phyloP scores from a whole-genome alignment of 2,888 invertebrate genomes.

The Platycnemis pennipes region DNA sequence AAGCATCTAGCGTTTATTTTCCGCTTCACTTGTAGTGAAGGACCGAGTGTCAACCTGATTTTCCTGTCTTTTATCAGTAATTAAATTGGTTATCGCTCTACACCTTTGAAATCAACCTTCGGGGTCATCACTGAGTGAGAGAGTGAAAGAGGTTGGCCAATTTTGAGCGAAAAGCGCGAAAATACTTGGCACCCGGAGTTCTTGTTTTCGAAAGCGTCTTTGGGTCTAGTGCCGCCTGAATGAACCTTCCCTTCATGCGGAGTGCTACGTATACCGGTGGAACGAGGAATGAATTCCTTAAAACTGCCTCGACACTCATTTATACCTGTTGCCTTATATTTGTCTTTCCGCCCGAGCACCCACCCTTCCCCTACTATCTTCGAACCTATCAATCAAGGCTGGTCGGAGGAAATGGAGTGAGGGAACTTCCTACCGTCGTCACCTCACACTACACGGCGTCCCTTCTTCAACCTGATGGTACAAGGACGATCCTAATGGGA shows the following conservation, averaged over 20 bases:
- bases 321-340: slow-evolving; percentile 58
- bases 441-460: slow-evolving; percentile 19
- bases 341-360: slow-evolving; percentile 33
- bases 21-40: not conserved
- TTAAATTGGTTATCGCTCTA: not conserved
- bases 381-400: slow-evolving; percentile 59
- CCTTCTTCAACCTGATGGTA: slow-evolving; percentile 61
- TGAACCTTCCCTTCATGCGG: not conserved
- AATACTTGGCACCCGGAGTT: not conserved
- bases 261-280: not conserved
- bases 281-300: slow-evolving; percentile 20
- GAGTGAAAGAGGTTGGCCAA: too few relatives aligned
- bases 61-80: not conserved
- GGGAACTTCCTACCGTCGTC: slow-evolving; percentile 52
- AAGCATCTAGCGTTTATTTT: not conserved
- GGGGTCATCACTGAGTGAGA: too few relatives aligned
- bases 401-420: slow-evolving; percentile 50
- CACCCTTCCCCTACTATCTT: slow-evolving; percentile 38
- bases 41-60: not conserved
- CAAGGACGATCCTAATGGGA: slow-evolving; percentile 52
- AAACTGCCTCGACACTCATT: slow-evolving; percentile 38
- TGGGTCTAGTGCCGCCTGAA: not conserved
- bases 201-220: not conserved
- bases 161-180: not conserved
- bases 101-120: not conserved